Percentiles rank a stretch among this genome's conserved stretches.
These are phyloP conservation scores for Phenganax subtilis DNA, from an alignment of 92 coral and sea anemone genomes.

Conservation along the genomic window DNA sequence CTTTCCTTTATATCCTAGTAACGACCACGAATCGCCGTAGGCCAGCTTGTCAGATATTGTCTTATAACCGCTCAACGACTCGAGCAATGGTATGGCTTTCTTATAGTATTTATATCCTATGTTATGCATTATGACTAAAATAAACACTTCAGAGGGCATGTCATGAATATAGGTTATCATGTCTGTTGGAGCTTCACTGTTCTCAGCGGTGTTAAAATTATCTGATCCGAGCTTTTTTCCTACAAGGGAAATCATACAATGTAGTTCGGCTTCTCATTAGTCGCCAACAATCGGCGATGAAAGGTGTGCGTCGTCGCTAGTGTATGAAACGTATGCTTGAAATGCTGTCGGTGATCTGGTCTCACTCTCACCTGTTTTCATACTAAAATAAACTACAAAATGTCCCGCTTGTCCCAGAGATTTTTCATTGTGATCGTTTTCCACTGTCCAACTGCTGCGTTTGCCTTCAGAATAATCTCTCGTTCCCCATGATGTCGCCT, in stretches of 20 bases:
- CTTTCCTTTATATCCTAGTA: constrained; percentile 29
- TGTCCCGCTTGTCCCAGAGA: background rate
- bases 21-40: constrained; percentile 29
- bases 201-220: background rate
- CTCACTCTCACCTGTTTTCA: constrained; percentile 22
- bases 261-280: too few relatives aligned
- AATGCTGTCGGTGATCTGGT: background rate
- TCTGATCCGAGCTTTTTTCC: background rate
- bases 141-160: constrained; percentile 27
- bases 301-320: background rate
- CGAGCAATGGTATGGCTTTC: constrained; percentile 12
- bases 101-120: constrained; percentile 11
- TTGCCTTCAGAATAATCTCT: background rate
- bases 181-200: background rate
- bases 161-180: constrained; percentile 8
- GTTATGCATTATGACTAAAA: constrained; percentile 6
- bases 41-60: constrained; percentile 1
- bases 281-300: background rate
- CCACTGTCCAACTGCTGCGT: background rate
- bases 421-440: background rate
- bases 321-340: background rate
- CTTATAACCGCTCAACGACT: background rate
- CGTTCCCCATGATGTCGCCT: constrained; percentile 6
- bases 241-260: background rate
- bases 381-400: background rate